These are phyloP conservation scores for Hydractinia symbiolongicarpus DNA, from an alignment of 30 jellyfish, hydroid and myxozoan genomes.

Conservation along the genomic window DNA sequence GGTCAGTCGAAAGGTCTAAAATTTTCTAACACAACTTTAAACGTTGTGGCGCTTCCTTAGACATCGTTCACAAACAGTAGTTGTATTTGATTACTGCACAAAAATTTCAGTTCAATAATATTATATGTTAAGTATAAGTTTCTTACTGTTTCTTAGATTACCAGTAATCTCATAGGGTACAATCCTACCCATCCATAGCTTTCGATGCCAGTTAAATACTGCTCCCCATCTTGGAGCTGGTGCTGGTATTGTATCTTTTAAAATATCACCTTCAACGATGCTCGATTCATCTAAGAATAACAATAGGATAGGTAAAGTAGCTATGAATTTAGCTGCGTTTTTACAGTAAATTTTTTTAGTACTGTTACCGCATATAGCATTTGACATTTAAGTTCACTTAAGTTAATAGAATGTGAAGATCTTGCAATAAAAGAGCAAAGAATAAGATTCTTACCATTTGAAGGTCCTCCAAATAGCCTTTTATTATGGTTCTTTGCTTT, in stretches of 20 bases:
- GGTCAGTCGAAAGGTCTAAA: too few relatives aligned
- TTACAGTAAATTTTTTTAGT: too few relatives aligned
- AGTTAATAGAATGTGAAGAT: background rate
- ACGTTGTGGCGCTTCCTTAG: too few relatives aligned
- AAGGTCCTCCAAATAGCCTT: background rate
- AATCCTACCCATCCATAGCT: constrained; percentile 9
- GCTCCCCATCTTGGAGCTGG: background rate
- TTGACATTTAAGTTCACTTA: too few relatives aligned
- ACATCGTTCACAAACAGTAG: too few relatives aligned
- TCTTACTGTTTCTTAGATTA: background rate
- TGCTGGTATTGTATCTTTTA: constrained; percentile 10
- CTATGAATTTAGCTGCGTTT: background rate
- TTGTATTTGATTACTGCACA: too few relatives aligned
- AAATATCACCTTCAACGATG: constrained; percentile 13
- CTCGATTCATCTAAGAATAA: background rate
- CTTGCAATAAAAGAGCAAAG: background rate
- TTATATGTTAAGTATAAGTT: too few relatives aligned
- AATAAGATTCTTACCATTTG: background rate
- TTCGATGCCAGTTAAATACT: constrained; percentile 22
- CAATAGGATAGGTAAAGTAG: background rate
- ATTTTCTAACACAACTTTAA: too few relatives aligned
- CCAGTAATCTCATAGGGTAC: constrained; percentile 21
- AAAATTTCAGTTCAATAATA: too few relatives aligned
- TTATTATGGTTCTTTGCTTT: background rate
- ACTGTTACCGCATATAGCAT: too few relatives aligned